Conservation (phyloP, 2,797 vertebrate species). For the Oryzias dopingdopingensis region DNA sequence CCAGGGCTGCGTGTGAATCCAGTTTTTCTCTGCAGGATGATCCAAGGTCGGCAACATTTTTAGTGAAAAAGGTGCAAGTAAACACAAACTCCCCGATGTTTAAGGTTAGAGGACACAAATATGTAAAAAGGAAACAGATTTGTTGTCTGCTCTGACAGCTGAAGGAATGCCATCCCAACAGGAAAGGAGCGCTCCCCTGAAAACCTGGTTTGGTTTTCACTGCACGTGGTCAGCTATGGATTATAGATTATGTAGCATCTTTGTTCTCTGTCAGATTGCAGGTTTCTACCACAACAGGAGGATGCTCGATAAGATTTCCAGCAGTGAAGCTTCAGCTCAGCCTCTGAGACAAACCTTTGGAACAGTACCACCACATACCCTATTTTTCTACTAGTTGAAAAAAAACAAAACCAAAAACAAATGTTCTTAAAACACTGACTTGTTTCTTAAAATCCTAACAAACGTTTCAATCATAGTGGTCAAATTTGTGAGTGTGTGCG, state of each 20-base stretch:
- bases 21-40: background rate
- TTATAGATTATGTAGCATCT: slow-evolving; percentile 53
- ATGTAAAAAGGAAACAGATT: no score
- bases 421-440: no score
- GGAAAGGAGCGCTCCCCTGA: background rate
- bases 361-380: background rate
- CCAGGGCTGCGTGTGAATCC: background rate
- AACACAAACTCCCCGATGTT: background rate
- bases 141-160: no score
- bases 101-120: background rate
- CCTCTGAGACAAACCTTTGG: background rate
- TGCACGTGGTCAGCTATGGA: slow-evolving; percentile 44
- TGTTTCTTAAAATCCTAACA: no score
- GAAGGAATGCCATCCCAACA: no score
- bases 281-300: slow-evolving; percentile 14
- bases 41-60: no score
- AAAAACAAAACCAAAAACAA: no score
- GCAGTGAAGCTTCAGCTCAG: background rate
- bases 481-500: background rate
- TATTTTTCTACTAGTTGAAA: no score
- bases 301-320: slow-evolving; percentile 22
- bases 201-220: slow-evolving; percentile 35
- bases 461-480: no score
- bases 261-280: slow-evolving; percentile 18
- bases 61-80: no score